Base-by-base conservation (phyloP, 2,888 invertebrate species). In the Volucella zonaria region DNA sequence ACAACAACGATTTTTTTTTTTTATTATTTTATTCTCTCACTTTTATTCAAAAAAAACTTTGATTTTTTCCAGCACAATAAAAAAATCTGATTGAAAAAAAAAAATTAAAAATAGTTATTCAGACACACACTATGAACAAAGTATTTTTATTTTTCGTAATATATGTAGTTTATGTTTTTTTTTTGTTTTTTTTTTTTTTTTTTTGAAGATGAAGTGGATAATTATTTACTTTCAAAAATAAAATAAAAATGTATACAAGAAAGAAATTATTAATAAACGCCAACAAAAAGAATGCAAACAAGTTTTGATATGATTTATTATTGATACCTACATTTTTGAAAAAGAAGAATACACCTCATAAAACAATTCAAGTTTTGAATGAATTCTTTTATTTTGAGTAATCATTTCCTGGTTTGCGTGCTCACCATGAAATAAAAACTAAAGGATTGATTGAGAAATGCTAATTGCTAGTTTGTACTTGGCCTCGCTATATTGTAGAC, bases 61-160 rank as follows among this genome's bases (percentile, higher is more conserved):
- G 18, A 15, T 62, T 78, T 58, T 66, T 82, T 51, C 52, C 45
- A 54, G 67, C 78, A 82, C 78, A 70, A 74, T 73, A 38, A 74
- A 68, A 23, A 82, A 82, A 74, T 75, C 54, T 75, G 66, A 61
- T 40, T 23, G 78, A 58, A 82, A 73, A 67, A 87, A 43, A 56
- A 67, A 62, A 64, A 23, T 3, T 23, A 61, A 43, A 61, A 71
- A 74, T 23, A 71, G 77, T 61, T 70, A 54, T 54, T 78, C 54
- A 62, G 42, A 75, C 75, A 61, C 56, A 64, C 52, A 83, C 62
- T 56, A 15, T 23, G 52, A 61, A 42, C 49, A 58, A 74, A 49
- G 23, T 49, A 38, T 58, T 15, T 40, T 42, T 42, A 62, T 67
- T 67, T 52, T 64, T 45, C 54, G 54, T 54, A 6, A 42, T 56